A percentile compares a stretch with the other conserved stretches of the same genome.
Evolutionary conservation across 2,888 invertebrate genomes (phyloP).

Genomic region (Oegoconia quadripuncta): DNA sequence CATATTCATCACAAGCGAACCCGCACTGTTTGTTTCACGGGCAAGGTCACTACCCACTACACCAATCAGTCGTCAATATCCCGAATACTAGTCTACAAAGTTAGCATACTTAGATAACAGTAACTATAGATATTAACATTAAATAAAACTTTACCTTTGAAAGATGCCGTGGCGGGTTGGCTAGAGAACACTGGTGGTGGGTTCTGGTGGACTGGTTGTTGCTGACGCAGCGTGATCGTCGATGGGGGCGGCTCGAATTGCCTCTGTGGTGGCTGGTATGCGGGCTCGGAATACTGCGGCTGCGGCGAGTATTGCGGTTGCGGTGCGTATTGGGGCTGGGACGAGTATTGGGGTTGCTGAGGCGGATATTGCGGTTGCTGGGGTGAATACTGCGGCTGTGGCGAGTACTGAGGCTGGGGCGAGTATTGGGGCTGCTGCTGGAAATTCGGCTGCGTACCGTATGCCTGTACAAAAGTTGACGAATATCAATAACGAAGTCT

Average conservation of each 20-base stretch:
- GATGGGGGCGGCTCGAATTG: conserved; percentile 82
- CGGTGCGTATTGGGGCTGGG: conserved; percentile 37
- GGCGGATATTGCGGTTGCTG: conserved; percentile 23
- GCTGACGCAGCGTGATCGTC: conserved; percentile 84
- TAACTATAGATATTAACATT: neutral
- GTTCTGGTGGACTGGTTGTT: conserved; percentile 86
- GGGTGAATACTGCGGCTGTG: conserved; percentile 30
- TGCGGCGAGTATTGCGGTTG: conserved; percentile 42
- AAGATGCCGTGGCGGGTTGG: conserved; percentile 88
- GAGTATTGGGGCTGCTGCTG: conserved; percentile 15
- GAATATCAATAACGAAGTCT: neutral
- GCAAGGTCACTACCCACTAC: too few relatives aligned
- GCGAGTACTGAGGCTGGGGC: conserved; percentile 17
- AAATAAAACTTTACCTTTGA: conserved; percentile 70
- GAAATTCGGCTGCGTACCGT: conserved; percentile 38
- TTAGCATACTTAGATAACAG: too few relatives aligned
- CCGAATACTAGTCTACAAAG: too few relatives aligned
- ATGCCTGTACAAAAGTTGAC: conserved; percentile 23
- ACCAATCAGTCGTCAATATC: too few relatives aligned
- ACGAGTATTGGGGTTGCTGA: conserved; percentile 31
- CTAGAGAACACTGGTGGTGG: conserved; percentile 87
- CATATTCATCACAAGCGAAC: too few relatives aligned
- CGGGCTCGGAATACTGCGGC: conserved; percentile 50
- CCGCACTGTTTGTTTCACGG: too few relatives aligned
- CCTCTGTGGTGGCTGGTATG: conserved; percentile 80